phyloP scores from a whole-genome alignment of 1,140 invertebrate species.

The Limonius californicus region DNA sequence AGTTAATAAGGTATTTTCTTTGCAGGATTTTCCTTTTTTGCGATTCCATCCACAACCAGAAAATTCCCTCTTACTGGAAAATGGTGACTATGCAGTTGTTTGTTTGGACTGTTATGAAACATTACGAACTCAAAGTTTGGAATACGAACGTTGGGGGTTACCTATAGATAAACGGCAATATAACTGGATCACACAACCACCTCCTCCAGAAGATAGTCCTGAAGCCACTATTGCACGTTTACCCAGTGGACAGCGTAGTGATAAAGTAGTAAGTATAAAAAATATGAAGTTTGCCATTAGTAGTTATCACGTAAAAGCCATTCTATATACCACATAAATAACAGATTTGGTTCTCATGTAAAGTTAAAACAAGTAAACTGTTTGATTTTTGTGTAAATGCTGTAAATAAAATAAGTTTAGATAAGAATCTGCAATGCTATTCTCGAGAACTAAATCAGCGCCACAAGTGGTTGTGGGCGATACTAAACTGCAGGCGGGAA shows the following conservation, averaged over 20 bases:
- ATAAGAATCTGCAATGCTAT: no score
- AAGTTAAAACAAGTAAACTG: no score
- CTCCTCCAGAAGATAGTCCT: constrained; percentile 80
- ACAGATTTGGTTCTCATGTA: no score
- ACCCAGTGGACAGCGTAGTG: constrained; percentile 74
- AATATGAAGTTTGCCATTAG: no score
- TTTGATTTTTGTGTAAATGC: no score
- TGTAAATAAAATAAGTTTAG: no score
- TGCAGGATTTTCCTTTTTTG: constrained; percentile 69
- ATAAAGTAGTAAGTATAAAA: constrained; percentile 62
- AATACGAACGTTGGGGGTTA: constrained; percentile 85
- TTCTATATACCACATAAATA: background rate
- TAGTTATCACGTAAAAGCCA: background rate
- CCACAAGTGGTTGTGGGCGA: no score
- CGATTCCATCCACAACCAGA: constrained; percentile 77
- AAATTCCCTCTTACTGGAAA: constrained; percentile 79
- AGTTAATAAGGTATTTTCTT: no score
- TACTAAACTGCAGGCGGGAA: no score
- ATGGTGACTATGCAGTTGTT: constrained; percentile 86
- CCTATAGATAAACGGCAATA: constrained; percentile 83
- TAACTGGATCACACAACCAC: constrained; percentile 88
- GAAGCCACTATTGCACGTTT: constrained; percentile 74
- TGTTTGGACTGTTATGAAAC: constrained; percentile 91
- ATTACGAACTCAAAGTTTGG: constrained; percentile 73
- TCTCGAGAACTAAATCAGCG: no score